These are phyloP conservation scores for Hydrocynus forskahlii DNA, from an alignment of 2,797 vertebrate species.

Conservation along the genomic window DNA sequence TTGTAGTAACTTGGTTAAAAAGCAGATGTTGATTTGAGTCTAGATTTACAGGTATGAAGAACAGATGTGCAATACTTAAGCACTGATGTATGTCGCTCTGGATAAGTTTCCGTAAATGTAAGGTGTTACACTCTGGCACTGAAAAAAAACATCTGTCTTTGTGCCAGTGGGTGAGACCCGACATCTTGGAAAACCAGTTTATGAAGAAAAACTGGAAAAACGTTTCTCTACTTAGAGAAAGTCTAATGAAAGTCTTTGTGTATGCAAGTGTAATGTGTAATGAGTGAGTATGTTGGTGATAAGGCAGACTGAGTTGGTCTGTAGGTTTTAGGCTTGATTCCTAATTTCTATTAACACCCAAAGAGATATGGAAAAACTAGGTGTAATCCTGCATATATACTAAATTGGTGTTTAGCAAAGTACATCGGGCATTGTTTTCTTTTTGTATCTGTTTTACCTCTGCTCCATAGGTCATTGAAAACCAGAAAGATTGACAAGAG, in stretches of 20 bases:
- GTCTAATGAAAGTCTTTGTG: constrained; percentile 51
- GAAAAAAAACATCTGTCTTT: constrained; percentile 37
- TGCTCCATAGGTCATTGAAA: neutral
- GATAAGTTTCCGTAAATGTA: no score
- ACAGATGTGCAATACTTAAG: no score
- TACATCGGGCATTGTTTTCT: no score
- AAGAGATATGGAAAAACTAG: no score
- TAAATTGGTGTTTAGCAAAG: neutral
- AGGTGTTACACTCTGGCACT: neutral
- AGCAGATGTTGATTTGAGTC: no score
- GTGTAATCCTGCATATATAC: neutral
- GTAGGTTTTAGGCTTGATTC: neutral
- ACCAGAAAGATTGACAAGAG: neutral
- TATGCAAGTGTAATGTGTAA: neutral
- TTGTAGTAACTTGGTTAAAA: no score
- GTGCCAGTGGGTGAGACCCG: constrained; percentile 16
- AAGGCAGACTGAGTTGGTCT: neutral
- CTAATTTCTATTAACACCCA: neutral
- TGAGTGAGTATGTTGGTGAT: neutral
- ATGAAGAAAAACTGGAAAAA: constrained; percentile 75
- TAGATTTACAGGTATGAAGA: no score
- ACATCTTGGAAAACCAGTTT: constrained; percentile 78
- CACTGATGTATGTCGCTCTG: no score
- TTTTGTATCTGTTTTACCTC: constrained; percentile 34
- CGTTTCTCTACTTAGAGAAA: constrained; percentile 23